Evolutionary conservation across 2,888 invertebrate species (phyloP), one percentile per base, ranked within the genome.

Genomic region (Epinotia demarniana): DNA sequence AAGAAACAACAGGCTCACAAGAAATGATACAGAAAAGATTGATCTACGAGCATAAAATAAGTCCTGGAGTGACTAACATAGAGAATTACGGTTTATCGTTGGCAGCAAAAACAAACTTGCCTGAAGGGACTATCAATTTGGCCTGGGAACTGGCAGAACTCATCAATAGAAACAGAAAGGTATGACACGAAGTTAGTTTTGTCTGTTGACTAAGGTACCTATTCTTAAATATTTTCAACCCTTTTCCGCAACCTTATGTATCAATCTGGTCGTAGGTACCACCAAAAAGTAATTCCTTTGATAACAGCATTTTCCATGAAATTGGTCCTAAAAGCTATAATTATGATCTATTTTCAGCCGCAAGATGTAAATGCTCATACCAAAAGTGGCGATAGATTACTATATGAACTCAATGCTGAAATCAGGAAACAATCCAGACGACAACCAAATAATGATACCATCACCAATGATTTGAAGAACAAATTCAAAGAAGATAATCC

Each of bases 61-160:
- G 94, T 73, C 87, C 90, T 0, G 97, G 97, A 6, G 88, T 95
- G 0, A 96, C 95, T 0, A 88, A 90, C 13, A 88, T 96, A 3
- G 92, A 95, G 78, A 91, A 95, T 77, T 97, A 97, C 82, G 97
- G 97, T 0, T 88, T 97, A 43, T 92, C 95, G 39, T 87, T 97
- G 67, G 96, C 96, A 1, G 90, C 95, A 77, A 95, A 94, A 79
- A 95, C 95, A 0, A 94, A 95, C 78, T 91, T 96, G 81, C 96
- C 96, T 0, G 87, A 92, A 77, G 86, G 90, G n/a, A 94, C 95
- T 4, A 88, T 96, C 0, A 87, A 93, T 67, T 84, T 94, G 62
- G 95, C 96, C 0, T 89, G 91, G 73, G 90, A 94, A 77, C 84
- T 95, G 2, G 92, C 94, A 8, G 87, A 87, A 68, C 80, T 93